phyloP scores from a whole-genome alignment of 2,113 vertebrate species.

The Rhombomys opimus region DNA sequence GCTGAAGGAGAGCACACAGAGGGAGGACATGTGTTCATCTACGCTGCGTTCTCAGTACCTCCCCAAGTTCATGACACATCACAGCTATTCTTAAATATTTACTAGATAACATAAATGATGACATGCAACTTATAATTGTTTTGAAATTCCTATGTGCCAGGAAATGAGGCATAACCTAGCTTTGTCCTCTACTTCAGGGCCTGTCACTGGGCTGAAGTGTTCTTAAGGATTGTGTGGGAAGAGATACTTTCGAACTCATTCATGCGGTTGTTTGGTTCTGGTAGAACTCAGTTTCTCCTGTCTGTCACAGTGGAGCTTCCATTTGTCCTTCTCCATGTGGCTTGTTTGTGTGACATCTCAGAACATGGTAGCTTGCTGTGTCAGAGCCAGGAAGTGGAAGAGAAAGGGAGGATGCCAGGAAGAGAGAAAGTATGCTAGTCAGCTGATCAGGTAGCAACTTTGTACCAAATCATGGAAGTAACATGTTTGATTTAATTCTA shows the following conservation, averaged over 20 bases:
- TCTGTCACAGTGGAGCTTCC: neutral
- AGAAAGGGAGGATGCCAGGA: neutral
- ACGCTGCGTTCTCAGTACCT: neutral
- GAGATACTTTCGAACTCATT: neutral
- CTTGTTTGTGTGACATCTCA: neutral
- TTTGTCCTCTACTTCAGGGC: neutral
- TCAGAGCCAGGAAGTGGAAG: neutral
- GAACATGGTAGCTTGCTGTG: neutral
- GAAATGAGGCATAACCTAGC: neutral
- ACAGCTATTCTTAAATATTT: neutral
- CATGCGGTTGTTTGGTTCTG: neutral
- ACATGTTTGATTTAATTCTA: neutral
- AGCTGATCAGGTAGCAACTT: neutral
- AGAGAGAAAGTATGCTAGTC: neutral
- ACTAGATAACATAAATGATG: constrained; percentile 12
- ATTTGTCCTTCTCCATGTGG: fast-evolving
- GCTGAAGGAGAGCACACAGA: neutral
- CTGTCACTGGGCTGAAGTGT: neutral
- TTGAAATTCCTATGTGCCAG: neutral
- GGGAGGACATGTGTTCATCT: neutral
- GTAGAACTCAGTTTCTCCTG: neutral
- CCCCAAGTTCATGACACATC: neutral
- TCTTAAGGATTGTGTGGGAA: neutral
- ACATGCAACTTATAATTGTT: neutral
- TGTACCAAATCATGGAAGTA: neutral